Conservation (phyloP, 2,888 invertebrate species). For the Thecophora atra region DNA sequence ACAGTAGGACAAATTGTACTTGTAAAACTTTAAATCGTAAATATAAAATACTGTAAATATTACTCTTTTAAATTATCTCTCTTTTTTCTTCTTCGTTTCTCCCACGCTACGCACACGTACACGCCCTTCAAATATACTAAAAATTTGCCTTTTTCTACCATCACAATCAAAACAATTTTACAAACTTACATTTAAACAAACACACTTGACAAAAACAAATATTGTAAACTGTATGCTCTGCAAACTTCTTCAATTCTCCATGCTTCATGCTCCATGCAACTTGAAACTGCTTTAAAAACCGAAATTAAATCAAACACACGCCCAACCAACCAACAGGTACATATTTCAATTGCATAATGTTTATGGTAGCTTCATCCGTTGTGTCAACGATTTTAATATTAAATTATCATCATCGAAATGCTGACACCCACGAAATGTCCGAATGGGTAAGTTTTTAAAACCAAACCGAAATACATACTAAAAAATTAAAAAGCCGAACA, state of each 20-base stretch:
- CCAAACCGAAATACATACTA: background rate
- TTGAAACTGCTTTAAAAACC: constrained; percentile 4
- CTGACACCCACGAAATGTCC: constrained; percentile 97
- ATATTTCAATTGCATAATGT: constrained; percentile 99
- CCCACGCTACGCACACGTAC: constrained; percentile 29
- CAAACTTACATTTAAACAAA: constrained; percentile 6
- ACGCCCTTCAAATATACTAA: constrained; percentile 15
- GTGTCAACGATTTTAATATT: constrained; percentile 97
- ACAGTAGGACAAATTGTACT: too few relatives aligned
- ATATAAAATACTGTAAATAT: constrained; percentile 27
- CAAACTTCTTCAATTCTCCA: background rate
- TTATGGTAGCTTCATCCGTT: constrained; percentile 98
- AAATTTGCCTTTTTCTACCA: constrained; percentile 14
- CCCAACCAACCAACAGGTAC: constrained; percentile 75
- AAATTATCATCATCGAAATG: constrained; percentile 97
- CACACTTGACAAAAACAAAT: constrained; percentile 5
- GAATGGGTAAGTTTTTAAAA: constrained; percentile 78
- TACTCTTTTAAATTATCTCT: constrained; percentile 23
- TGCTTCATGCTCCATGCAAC: too few relatives aligned
- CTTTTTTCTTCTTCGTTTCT: constrained; percentile 25
- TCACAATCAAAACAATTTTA: constrained; percentile 19
- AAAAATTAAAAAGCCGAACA: too few relatives aligned
- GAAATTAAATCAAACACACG: constrained; percentile 53
- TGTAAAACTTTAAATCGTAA: background rate
- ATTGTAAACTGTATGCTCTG: background rate